Evolutionary conservation across 2,113 vertebrate genomes (phyloP).

Genomic region (Otolemur garnettii): DNA sequence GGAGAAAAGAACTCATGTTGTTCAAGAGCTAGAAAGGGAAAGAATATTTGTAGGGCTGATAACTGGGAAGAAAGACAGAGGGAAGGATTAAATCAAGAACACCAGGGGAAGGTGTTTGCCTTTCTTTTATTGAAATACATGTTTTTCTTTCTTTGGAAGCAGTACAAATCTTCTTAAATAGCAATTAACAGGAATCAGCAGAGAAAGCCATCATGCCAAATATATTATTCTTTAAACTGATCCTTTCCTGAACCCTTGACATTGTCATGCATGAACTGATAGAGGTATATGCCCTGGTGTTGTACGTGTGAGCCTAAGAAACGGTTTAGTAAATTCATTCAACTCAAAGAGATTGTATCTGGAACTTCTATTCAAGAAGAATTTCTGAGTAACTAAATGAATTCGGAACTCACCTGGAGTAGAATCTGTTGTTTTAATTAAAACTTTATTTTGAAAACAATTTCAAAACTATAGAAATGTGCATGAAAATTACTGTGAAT

Average conservation of each 20-base stretch:
- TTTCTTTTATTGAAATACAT: conserved; percentile 46
- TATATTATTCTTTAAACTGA: conserved; percentile 29
- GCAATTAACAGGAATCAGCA: conserved; percentile 43
- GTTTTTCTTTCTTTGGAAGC: conserved; percentile 51
- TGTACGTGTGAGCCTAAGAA: background rate
- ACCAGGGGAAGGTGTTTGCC: background rate
- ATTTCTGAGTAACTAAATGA: conserved; percentile 13
- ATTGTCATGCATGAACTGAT: background rate
- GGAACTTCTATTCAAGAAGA: background rate
- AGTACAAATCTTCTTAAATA: conserved; percentile 38
- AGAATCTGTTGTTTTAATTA: background rate
- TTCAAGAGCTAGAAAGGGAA: conserved; percentile 9
- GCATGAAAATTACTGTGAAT: background rate
- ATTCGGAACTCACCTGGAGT: background rate
- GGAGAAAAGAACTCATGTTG: background rate
- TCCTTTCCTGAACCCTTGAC: conserved; percentile 15
- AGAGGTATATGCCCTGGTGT: background rate
- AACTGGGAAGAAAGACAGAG: background rate
- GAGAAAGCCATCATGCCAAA: conserved; percentile 46
- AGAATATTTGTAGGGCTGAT: background rate
- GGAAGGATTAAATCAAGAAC: conserved; percentile 2
- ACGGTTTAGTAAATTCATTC: background rate
- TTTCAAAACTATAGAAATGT: background rate
- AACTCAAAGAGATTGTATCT: background rate
- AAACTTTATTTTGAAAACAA: background rate